Conservation (phyloP, 1,140 invertebrate species). For the Dinoponera quadriceps region DNA sequence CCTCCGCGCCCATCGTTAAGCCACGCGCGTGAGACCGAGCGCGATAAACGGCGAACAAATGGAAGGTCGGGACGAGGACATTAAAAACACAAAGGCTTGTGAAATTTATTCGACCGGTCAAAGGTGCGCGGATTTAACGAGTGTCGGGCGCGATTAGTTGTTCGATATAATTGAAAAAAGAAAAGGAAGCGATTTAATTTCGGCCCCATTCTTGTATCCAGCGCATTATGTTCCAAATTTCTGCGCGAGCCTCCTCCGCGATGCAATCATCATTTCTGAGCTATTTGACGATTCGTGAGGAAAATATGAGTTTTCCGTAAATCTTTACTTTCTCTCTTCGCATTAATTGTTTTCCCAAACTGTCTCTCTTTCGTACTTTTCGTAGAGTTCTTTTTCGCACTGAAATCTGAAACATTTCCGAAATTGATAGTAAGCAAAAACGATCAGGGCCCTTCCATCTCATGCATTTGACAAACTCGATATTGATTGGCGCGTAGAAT, state of each 20-base stretch:
- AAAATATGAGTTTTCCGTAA: neutral
- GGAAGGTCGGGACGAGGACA: slow-evolving; percentile 38
- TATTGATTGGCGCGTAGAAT: slow-evolving; percentile 5
- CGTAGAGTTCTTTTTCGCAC: neutral
- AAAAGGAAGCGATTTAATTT: slow-evolving; percentile 25
- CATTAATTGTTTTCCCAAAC: neutral
- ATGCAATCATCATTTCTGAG: neutral
- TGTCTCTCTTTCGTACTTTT: neutral
- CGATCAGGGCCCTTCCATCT: neutral
- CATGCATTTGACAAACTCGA: slow-evolving; percentile 1
- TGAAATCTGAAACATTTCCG: neutral
- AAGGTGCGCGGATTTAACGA: slow-evolving; percentile 61
- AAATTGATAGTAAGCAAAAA: slow-evolving; percentile 8
- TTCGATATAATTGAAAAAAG: slow-evolving; percentile 42
- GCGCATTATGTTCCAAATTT: neutral
- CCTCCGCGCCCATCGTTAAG: slow-evolving; percentile 50
- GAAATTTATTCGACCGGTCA: slow-evolving; percentile 67
- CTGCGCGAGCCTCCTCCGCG: neutral
- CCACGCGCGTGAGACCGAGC: slow-evolving; percentile 43
- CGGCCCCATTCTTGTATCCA: neutral
- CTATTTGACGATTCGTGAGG: neutral
- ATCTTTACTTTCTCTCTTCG: neutral
- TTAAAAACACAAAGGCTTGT: slow-evolving; percentile 63
- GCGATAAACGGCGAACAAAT: slow-evolving; percentile 55
- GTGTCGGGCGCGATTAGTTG: slow-evolving; percentile 34